Conservation (phyloP, 2,797 vertebrate species). For the Poecile montanus region DNA sequence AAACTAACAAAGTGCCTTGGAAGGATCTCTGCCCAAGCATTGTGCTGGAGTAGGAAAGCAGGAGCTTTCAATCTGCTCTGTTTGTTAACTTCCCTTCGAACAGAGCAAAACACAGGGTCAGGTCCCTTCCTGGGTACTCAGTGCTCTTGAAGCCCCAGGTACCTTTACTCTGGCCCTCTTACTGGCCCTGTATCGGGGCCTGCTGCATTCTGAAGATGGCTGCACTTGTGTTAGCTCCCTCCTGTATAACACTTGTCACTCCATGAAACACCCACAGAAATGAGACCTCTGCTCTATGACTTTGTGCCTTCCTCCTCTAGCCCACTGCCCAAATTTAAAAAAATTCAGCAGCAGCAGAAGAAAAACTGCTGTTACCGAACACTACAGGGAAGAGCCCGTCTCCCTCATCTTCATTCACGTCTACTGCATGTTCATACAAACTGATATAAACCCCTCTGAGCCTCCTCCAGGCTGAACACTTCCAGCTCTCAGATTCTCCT, state of each 20-base stretch:
- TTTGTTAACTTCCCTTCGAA: neutral
- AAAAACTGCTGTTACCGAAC: neutral
- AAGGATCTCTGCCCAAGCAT: neutral
- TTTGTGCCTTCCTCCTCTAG: neutral
- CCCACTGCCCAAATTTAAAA: accelerated
- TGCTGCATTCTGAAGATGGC: neutral
- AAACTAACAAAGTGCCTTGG: neutral
- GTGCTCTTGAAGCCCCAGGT: neutral
- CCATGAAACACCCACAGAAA: neutral
- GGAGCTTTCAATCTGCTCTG: neutral
- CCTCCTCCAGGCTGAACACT: neutral
- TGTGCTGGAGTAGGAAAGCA: neutral
- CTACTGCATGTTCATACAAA: neutral
- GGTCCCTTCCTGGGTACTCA: neutral
- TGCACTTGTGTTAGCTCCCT: neutral
- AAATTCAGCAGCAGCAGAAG: neutral
- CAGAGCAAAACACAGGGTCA: accelerated
- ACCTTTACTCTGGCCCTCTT: neutral
- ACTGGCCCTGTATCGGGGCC: accelerated
- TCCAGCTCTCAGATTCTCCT: neutral
- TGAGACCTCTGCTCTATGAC: neutral
- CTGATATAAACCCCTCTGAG: neutral
- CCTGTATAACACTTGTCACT: neutral
- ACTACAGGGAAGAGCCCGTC: neutral
- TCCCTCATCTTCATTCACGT: neutral